phyloP scores from a whole-genome alignment of 2,113 vertebrate genomes.

The Carollia perspicillata region DNA sequence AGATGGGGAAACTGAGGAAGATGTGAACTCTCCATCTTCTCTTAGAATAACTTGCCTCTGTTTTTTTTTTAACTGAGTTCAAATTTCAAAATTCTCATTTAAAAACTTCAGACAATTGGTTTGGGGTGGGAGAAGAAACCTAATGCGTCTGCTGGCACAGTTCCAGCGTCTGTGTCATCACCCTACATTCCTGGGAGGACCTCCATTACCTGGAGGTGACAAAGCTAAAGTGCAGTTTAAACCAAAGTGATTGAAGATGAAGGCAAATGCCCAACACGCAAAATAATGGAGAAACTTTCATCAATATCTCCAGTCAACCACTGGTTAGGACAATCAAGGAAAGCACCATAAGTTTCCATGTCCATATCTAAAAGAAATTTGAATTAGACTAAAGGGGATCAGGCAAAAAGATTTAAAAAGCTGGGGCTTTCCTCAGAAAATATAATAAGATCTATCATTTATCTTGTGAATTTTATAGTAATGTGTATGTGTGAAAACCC shows the following conservation, averaged over 20 bases:
- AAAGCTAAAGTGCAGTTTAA: constrained; percentile 46
- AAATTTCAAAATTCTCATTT: constrained; percentile 71
- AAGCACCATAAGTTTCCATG: not conserved
- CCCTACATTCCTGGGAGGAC: constrained; percentile 27
- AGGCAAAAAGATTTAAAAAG: constrained; percentile 18
- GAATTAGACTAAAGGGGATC: not conserved
- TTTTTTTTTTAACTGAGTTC: constrained; percentile 42
- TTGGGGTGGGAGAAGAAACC: constrained; percentile 56
- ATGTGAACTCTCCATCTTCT: constrained; percentile 1
- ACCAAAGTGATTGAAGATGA: not conserved
- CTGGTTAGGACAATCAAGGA: not conserved
- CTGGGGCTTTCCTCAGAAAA: not conserved
- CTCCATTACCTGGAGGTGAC: constrained; percentile 64
- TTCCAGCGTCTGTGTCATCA: constrained; percentile 52
- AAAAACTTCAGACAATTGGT: constrained; percentile 62
- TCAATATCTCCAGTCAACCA: not conserved
- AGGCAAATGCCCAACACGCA: not conserved
- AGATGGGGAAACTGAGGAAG: constrained; percentile 29
- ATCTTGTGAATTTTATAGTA: not conserved
- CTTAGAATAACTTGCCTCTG: constrained; percentile 31
- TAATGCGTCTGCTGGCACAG: constrained; percentile 73
- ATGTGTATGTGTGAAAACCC: not conserved
- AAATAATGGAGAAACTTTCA: not conserved
- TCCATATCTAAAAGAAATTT: not conserved
- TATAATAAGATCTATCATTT: not conserved